Base-by-base conservation (phyloP, 2,113 vertebrate species). In the Fulmarus glacialis region DNA sequence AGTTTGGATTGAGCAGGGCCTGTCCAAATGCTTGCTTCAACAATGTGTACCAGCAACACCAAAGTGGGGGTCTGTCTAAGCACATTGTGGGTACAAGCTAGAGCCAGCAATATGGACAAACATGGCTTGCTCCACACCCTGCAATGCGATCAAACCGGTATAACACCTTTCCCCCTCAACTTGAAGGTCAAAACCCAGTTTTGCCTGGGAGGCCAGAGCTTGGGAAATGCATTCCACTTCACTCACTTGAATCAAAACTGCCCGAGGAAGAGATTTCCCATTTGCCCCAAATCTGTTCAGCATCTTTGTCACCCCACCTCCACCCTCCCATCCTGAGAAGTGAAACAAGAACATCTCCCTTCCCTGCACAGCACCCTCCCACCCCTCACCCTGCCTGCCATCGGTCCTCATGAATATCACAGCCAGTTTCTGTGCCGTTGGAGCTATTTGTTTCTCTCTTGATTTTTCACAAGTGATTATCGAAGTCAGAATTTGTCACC, bases 391-490 rank as follows among this genome's bases (percentile, higher is more conserved):
- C 52, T 77, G 67, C 68, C 84, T 50, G 68, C 93, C 82, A 38
- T 89, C 20, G 0, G 63, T 87, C 77, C 56, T 93, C 82, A 91
- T 67, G 83, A 78, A 36, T 48, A 97, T 96, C 95, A 89, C 80
- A 83, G 93, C 70, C 56, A 43, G 77, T 66, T 93, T 87, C 94
- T 86, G 21, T 88, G 87, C 77, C 20, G 11, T 26, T 77, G 84
- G 88, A 96, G 75, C 86, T 80, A 15, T 95, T 82, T 77, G 90
- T 81, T 98, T 98, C 98, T 96, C 92, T 93, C 97, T 96, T 98
- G 91, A 98, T 98, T 98, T 98, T 97, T 98, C 98, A 97, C 96
- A 94, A 95, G 95, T 96, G 97, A 98, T 98, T 98, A 98, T 75
- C 47, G 55, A 91, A 91, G 52, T 93, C 94, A 78, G 97, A 82